Conservation (phyloP, 2,888 invertebrate genomes). For the Hedychridium roseum region DNA sequence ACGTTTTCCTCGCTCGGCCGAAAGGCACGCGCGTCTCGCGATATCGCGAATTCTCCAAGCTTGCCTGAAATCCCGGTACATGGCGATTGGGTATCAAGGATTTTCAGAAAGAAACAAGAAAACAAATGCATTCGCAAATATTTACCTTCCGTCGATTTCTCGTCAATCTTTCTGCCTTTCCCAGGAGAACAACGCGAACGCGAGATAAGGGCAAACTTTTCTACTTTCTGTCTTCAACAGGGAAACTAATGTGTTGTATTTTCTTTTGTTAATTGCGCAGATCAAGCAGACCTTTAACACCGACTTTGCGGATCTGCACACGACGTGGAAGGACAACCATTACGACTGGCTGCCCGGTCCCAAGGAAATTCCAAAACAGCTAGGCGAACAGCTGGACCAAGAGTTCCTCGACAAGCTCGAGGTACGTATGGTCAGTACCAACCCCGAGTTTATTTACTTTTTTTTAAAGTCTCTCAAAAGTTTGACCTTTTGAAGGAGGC, state of each 20-base stretch:
- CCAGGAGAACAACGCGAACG: too few species aligned
- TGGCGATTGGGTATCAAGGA: not conserved
- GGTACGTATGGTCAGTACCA: slow-evolving; percentile 57
- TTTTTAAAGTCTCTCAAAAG: slow-evolving; percentile 1
- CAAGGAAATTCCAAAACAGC: slow-evolving; percentile 65
- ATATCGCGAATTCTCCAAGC: too few species aligned
- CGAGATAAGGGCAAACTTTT: too few species aligned
- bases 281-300: slow-evolving; percentile 63
- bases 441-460: not conserved
- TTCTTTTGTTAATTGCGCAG: slow-evolving; percentile 56
- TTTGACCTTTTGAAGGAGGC: too few species aligned
- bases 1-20: too few species aligned
- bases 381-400: slow-evolving; percentile 60
- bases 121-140: too few species aligned
- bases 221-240: too few species aligned
- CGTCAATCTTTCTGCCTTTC: too few species aligned
- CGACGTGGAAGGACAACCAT: slow-evolving; percentile 61
- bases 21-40: too few species aligned
- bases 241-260: not conserved
- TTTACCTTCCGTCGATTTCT: too few species aligned
- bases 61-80: too few species aligned
- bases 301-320: slow-evolving; percentile 60
- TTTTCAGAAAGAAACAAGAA: not conserved
- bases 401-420: slow-evolving; percentile 63
- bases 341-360: slow-evolving; percentile 67